Conservation (phyloP, 2,888 invertebrate species). For the Tenthredo mesomela region DNA sequence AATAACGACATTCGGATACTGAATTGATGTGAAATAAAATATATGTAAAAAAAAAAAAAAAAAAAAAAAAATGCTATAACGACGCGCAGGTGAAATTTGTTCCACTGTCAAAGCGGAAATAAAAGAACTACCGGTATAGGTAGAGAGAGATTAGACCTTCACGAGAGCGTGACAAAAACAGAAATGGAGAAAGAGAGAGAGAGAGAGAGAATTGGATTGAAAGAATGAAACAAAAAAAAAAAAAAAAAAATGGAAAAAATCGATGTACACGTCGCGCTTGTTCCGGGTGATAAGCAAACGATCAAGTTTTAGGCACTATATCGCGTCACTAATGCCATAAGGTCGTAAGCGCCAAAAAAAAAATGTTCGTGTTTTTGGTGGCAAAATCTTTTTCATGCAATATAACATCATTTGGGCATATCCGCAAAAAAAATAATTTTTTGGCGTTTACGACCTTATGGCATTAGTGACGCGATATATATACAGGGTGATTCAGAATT, state of each 20-base stretch:
- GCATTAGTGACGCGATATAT: too few species aligned
- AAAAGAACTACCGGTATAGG: conserved; percentile 3
- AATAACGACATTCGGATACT: background rate
- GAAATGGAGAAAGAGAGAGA: background rate
- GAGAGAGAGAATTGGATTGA: background rate
- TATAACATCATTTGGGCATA: too few species aligned
- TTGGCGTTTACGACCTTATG: too few species aligned
- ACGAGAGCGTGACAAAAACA: conserved; percentile 39
- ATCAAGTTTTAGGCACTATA: background rate
- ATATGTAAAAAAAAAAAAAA: background rate
- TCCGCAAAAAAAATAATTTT: too few species aligned
- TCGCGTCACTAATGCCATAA: too few species aligned
- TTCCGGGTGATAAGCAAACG: background rate
- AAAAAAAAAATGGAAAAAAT: background rate
- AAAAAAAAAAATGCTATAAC: background rate
- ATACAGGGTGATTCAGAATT: too few species aligned
- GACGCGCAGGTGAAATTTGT: conserved; percentile 34
- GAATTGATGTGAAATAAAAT: background rate
- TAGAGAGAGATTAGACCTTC: conserved; percentile 25
- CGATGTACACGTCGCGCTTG: background rate
- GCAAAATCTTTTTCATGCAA: too few species aligned
- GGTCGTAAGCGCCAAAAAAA: too few species aligned
- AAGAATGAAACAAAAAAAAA: background rate
- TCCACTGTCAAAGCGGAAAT: conserved; percentile 32
- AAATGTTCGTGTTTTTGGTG: too few species aligned